Base-by-base conservation (phyloP, 2,797 vertebrate species). In the Trachops cirrhosus region DNA sequence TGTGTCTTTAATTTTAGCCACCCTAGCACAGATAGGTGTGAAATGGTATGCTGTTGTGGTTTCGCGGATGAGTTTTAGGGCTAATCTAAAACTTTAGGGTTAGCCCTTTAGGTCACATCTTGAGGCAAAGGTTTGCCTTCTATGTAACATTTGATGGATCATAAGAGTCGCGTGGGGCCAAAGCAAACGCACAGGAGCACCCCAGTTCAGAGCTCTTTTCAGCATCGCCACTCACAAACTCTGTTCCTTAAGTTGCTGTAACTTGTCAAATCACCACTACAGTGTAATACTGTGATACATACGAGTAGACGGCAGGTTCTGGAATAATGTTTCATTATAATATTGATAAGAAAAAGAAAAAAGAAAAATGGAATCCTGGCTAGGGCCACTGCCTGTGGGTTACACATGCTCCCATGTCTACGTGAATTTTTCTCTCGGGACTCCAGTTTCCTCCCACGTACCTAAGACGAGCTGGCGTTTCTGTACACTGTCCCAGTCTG, bases 181-280 rank as follows among this genome's bases (percentile, higher is more conserved):
- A 84, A 91, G 74, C 32, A 88, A 93, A 95, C 3, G 5, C 22
- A 87, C 2, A 91, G 64, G 21, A 93, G 44, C 29, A 91, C 41
- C 26, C 32, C 19, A 64, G 39, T 52, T 78, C 46, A 92, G 57
- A 86, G 44, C 11, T 89, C 64, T 82, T 88, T 62, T 79, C 26
- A 93, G 64, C 37, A 95, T 1, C 37, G 50, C 83, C 32, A 64
- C 41, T 71, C 3, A 48, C 46, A 64, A 85, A 91, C 83, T 70
- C 71, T 64, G 64, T 34, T 82, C 71, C 48, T 68, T 74, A 86
- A 59, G 70, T 22, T 75, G 15, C n/a, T 93, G 86, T 92, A 85
- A 73, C n/a, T 79, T 92, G 86, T 46, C 59, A 93, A 92, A 84
- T 91, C 26, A 90, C 80, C 26, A 54, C 79, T 48, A 74, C 16